Base-by-base conservation (phyloP, 2,888 invertebrate genomes). In the Cancer borealis region DNA sequence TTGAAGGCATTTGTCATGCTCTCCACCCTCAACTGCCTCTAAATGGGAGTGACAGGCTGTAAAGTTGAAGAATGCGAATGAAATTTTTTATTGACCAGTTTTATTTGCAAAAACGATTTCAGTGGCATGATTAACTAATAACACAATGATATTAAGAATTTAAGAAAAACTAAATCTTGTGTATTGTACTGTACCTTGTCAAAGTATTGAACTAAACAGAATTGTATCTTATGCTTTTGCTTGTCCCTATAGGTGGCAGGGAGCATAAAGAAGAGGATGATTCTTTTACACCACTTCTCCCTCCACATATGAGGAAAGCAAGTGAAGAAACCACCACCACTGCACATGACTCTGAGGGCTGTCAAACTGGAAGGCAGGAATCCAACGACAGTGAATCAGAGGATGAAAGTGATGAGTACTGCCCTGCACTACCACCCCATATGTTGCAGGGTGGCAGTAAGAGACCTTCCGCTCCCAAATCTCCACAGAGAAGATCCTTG, bases 271-370 rank as follows among this genome's bases (percentile, higher is more conserved):
- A 89, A 14, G 92, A 91, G 26, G 92, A 92, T 12, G 92, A 92
- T 94, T 88, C 66, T 5, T 92, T 84, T 47, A 45, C 88, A 8
- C 66, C 92, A 14, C 91, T 79, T n/a, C 89, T 95, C 47, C 94
- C 95, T 46, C 92, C 95, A 84, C 47, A 30, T 4, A 26, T 46
- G 21, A 47, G 21, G 17, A 88, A 60, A n/a, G n/a, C n/a, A 60
- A 47, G 66, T 10, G 87, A 21, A 26, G 49, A n/a, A 17, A 3
- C 21, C 21, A 39, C 39, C 39, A 92, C 26, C n/a, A 30, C 46
- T 14, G 17, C 87, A 66, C n/a, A 14, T 39, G 87, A 8, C 10
- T 4, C 21, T 30, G 12, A 47, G 30, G 66, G 39, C 12, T 5
- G 21, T 3, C n/a, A 17, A 10, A 60, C 45, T 6, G 5, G 10